Conservation (phyloP, 2,888 invertebrate species). For the Sericinus montela region DNA sequence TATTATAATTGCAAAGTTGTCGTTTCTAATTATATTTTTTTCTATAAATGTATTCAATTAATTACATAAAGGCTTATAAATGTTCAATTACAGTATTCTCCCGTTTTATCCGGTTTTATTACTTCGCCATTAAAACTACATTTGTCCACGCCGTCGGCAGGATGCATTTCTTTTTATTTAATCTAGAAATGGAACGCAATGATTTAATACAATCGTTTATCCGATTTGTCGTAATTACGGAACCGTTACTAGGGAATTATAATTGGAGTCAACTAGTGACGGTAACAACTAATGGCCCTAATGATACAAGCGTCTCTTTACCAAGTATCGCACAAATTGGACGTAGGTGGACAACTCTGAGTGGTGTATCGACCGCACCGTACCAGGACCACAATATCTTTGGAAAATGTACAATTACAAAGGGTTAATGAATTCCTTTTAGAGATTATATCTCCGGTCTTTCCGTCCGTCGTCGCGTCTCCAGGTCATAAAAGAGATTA, state of each 20-base stretch:
- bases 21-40: no score
- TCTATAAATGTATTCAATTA: no score
- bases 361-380: background rate
- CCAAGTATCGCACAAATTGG: constrained; percentile 45
- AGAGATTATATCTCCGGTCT: no score
- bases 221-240: constrained; percentile 17
- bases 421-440: no score
- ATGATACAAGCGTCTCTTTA: constrained; percentile 7
- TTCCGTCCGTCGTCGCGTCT: no score
- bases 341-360: constrained; percentile 40
- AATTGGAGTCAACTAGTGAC: constrained; percentile 17
- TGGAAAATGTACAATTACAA: no score
- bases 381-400: background rate
- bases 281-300: constrained; percentile 2
- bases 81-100: no score
- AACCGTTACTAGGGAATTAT: constrained; percentile 17
- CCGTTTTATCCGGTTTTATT: background rate
- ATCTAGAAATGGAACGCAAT: constrained; percentile 6
- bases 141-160: constrained; percentile 5
- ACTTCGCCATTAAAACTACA: constrained; percentile 1
- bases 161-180: constrained; percentile 17
- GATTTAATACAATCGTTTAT: constrained; percentile 11
- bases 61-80: no score
- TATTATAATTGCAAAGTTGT: no score
- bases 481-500: no score